Evolutionary conservation across 2,888 invertebrate species (phyloP).

Genomic region (Nudaria mundana): DNA sequence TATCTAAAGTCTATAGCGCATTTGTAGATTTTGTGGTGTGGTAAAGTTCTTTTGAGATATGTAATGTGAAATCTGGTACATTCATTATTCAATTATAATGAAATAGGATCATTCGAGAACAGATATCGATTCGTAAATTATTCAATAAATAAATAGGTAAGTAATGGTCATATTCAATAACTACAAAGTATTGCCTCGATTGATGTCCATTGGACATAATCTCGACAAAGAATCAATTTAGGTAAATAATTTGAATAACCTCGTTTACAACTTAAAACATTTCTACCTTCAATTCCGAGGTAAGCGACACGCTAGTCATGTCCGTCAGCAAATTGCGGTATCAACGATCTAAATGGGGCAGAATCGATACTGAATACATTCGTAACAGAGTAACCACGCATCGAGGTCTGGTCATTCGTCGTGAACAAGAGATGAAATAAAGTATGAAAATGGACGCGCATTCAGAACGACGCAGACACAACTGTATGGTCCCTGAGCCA

Average conservation of each 20-base stretch:
- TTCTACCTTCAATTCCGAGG: conserved; percentile 57
- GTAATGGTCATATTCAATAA: too few species aligned
- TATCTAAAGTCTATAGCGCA: conserved; percentile 9
- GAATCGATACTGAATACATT: conserved; percentile 61
- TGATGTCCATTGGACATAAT: conserved; percentile 31
- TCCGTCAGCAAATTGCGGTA: conserved; percentile 66
- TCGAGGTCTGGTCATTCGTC: conserved; percentile 61
- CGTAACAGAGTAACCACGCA: conserved; percentile 57
- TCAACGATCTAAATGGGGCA: conserved; percentile 74
- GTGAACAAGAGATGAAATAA: conserved; percentile 65
- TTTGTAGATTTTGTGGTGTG: conserved; percentile 10
- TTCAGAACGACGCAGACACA: conserved; percentile 35
- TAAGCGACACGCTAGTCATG: conserved; percentile 55
- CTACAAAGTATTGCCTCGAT: too few species aligned
- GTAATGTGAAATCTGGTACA: too few species aligned
- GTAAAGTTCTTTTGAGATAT: background rate
- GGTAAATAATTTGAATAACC: conserved; percentile 46
- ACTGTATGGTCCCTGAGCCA: conserved; percentile 55
- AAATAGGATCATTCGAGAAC: too few species aligned
- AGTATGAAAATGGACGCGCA: conserved; percentile 61
- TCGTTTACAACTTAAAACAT: conserved; percentile 47
- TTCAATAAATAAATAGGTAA: background rate
- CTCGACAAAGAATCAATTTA: conserved; percentile 45
- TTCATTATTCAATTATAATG: too few species aligned
- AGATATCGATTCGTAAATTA: background rate